Evolutionary conservation across 2,113 vertebrate genomes (phyloP).

Genomic region (Anolis sagrei): DNA sequence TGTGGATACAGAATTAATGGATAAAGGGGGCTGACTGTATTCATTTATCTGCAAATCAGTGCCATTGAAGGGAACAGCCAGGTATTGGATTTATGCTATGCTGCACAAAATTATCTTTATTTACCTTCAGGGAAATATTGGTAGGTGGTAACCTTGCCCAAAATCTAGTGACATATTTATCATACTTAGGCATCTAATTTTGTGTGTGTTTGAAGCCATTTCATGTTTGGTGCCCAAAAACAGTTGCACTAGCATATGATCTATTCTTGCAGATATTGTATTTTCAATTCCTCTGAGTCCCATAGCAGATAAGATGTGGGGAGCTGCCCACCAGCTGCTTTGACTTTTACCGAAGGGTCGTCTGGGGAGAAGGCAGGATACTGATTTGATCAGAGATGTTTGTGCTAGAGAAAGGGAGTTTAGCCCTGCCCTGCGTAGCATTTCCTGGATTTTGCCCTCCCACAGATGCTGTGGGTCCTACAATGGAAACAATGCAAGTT

Average conservation of each 20-base stretch:
- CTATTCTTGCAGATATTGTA: background rate
- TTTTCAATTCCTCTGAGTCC: too few relatives aligned
- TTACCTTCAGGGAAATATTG: background rate
- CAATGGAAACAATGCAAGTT: background rate
- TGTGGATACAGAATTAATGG: too few relatives aligned
- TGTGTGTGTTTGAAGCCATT: too few relatives aligned
- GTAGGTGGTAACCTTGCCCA: too few relatives aligned
- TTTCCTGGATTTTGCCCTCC: background rate
- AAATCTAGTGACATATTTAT: too few relatives aligned
- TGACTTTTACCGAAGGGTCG: background rate
- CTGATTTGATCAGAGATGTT: background rate
- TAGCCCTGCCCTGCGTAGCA: background rate
- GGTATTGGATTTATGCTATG: too few relatives aligned
- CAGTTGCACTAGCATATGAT: background rate
- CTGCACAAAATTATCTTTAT: background rate
- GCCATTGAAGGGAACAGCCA: background rate
- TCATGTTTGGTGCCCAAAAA: too few relatives aligned
- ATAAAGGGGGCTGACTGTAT: too few relatives aligned
- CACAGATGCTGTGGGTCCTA: background rate
- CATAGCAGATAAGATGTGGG: background rate
- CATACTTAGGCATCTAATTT: too few relatives aligned
- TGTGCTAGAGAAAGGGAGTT: background rate
- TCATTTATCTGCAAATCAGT: background rate
- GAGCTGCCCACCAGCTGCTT: background rate
- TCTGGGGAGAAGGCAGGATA: background rate